Percentiles rank a stretch among this genome's conserved stretches.
Evolutionary conservation across 2,797 vertebrate genomes (phyloP).

Genomic region (Epinephelus coioides): DNA sequence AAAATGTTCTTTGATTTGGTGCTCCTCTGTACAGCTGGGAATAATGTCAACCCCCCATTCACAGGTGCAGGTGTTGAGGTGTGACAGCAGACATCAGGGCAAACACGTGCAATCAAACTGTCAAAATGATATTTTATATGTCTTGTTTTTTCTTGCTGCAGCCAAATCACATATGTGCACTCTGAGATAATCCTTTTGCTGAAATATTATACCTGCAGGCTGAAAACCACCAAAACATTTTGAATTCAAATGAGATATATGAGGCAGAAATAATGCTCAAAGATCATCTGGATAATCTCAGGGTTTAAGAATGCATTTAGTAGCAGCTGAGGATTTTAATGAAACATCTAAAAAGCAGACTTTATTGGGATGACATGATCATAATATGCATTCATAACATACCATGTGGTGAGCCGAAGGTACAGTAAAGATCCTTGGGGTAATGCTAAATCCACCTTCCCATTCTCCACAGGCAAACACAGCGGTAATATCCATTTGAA

Average conservation of each 20-base stretch:
- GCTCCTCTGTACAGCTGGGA: conserved; percentile 5
- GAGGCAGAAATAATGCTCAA: conserved; percentile 9
- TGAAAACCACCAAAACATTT: conserved; percentile 27
- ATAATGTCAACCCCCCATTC: conserved; percentile 11
- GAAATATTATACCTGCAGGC: conserved; percentile 19
- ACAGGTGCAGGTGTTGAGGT: conserved; percentile 57
- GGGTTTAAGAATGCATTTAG: not conserved
- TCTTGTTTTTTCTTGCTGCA: conserved; percentile 20
- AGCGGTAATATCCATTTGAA: conserved; percentile 66
- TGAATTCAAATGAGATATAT: not conserved
- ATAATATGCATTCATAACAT: conserved; percentile 60
- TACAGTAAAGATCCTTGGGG: conserved; percentile 58
- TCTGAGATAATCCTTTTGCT: conserved; percentile 8
- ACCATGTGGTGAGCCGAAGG: conserved; percentile 62
- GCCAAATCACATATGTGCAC: conserved; percentile 25
- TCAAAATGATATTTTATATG: conserved; percentile 40
- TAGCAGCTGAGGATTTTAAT: not conserved
- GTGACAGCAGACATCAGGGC: conserved; percentile 28
- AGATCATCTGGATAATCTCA: not conserved
- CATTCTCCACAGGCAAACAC: conserved; percentile 43
- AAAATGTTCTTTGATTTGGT: conserved; percentile 12
- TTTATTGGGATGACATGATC: conserved; percentile 30
- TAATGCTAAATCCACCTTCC: conserved; percentile 66
- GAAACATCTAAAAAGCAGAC: not conserved
- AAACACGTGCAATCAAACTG: conserved; percentile 51